These are phyloP conservation scores for Chaunax sp. DNA, from an alignment of 2,797 vertebrate genomes.

Conservation along the genomic window DNA sequence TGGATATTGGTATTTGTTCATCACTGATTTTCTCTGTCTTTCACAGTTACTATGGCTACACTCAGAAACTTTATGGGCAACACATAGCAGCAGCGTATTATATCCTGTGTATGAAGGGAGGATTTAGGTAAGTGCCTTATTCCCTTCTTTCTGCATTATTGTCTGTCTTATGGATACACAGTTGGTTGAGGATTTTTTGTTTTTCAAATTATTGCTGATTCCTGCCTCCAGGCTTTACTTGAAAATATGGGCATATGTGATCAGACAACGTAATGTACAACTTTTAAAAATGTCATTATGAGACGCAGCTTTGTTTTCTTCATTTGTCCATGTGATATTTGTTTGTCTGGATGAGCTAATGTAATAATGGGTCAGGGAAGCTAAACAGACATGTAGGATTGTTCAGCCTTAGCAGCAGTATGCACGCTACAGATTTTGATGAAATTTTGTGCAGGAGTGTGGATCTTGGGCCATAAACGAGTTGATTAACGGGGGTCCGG, in stretches of 20 bases:
- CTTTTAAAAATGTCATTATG: too few relatives aligned
- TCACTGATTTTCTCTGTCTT: constrained; percentile 16
- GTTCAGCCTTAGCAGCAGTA: too few relatives aligned
- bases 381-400: too few relatives aligned
- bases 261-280: not conserved
- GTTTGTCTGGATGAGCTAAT: too few relatives aligned
- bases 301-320: too few relatives aligned
- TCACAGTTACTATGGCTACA: constrained; percentile 75
- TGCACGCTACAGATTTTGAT: too few relatives aligned
- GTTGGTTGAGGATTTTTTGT: not conserved
- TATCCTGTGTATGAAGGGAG: constrained; percentile 81
- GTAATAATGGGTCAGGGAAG: too few relatives aligned
- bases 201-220: not conserved
- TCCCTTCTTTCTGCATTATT: not conserved
- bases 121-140: constrained; percentile 82
- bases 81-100: constrained; percentile 80
- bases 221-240: not conserved
- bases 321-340: too few relatives aligned
- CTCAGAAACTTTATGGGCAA: constrained; percentile 64
- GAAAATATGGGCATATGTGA: not conserved
- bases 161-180: not conserved
- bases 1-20: not conserved
- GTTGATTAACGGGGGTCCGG: too few relatives aligned
- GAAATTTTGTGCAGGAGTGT: too few relatives aligned
- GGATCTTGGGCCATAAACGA: too few relatives aligned